Evolutionary conservation across 2,888 invertebrate genomes (phyloP), one percentile per base, ranked within the genome.

Genomic region (Hypomecis atomaria): DNA sequence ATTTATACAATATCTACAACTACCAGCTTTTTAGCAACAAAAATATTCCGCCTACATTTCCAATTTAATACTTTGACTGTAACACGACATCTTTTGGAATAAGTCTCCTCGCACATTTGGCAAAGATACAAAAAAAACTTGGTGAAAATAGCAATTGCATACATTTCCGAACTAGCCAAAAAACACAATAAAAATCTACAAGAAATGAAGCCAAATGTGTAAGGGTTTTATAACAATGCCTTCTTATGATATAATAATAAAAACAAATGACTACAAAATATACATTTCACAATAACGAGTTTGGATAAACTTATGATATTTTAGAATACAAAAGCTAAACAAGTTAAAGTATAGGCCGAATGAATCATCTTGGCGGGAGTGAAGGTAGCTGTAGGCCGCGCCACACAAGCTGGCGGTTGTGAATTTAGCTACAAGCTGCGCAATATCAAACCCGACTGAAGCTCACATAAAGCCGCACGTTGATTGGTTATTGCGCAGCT

Each of bases 181-280:
- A 8, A 45, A 13, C 9, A 34, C 10, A 8, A n/a, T 8, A 50
- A 9, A 37, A 37, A 0, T 6, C 34, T 8, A 37, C 33, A 36
- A 33, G 42, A 11, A 36, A 37, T 9, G 7, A n/a, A 23, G 40
- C 47, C 45, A 48, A 58, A 48, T 45, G 11, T 42, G 42, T 43
- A 23, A 8, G 37, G 36, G 11, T 0, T 13, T n/a, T 42, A 54
- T n/a, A 3, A 42, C 11, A 38, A 53, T 38, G 49, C 33, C 52
- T 71, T 70, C 67, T 71, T 79, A 78, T 71, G 68, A 74, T 74
- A 78, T 62, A 77, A 67, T 74, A 66, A 77, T 77, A 81, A 79
- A 80, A 86, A 86, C 82, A 82, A 86, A 82, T 84, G 84, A 84
- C 85, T 87, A 84, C 82, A 86, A 87, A 87, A 86, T 85, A 87